phyloP scores from a whole-genome alignment of 2,888 invertebrate genomes.

The Eupithecia tripunctaria region DNA sequence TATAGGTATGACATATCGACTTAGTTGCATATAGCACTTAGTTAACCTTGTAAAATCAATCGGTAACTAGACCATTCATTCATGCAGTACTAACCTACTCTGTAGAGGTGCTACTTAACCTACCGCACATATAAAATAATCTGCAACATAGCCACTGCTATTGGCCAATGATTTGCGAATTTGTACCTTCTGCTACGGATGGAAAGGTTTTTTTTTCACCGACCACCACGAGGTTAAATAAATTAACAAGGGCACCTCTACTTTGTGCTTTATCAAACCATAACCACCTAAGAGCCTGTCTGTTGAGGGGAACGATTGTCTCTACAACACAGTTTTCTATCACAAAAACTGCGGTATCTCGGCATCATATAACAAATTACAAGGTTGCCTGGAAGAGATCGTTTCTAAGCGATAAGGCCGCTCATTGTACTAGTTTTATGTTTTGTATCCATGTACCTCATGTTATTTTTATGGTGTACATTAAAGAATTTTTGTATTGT shows the following conservation, averaged over 20 bases:
- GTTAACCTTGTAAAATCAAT: conserved; percentile 2
- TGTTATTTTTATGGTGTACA: no score
- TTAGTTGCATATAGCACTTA: neutral
- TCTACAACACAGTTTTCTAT: neutral
- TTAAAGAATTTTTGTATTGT: no score
- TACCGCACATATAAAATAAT: neutral
- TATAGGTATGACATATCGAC: neutral
- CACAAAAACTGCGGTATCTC: neutral
- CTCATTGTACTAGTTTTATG: no score
- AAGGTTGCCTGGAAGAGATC: no score
- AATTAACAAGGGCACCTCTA: neutral
- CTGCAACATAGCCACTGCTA: neutral
- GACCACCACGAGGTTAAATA: no score
- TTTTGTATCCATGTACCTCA: no score
- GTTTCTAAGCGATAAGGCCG: no score
- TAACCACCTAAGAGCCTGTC: neutral
- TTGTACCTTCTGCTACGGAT: neutral
- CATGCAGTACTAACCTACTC: conserved; percentile 4
- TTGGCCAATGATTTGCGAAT: neutral
- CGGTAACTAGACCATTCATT: neutral
- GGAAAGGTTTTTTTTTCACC: neutral
- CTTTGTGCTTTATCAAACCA: neutral
- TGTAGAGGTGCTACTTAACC: neutral
- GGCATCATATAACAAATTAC: neutral
- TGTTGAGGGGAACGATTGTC: neutral